Conservation (phyloP, 2,113 vertebrate genomes). For the Antennarius striatus region DNA sequence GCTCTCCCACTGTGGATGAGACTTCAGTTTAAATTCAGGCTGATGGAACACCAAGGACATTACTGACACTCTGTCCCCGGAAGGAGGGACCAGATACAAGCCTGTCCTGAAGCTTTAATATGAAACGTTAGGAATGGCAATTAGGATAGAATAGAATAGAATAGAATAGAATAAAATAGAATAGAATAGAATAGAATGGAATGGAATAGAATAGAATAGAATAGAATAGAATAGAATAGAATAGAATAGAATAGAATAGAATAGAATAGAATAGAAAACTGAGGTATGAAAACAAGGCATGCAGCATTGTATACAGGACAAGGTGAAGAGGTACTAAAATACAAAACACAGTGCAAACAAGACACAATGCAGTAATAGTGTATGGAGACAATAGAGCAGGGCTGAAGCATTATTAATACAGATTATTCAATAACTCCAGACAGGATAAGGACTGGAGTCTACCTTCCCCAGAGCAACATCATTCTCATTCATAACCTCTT, state of each 20-base stretch:
- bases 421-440: slow-evolving; percentile 57
- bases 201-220: no score
- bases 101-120: slow-evolving; percentile 63
- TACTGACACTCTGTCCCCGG: slow-evolving; percentile 54
- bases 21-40: slow-evolving; percentile 65
- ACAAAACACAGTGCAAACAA: no score
- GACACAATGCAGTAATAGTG: no score
- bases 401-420: slow-evolving; percentile 72
- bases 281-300: no score
- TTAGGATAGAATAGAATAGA: slow-evolving; percentile 27
- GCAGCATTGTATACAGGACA: no score
- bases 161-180: no score
- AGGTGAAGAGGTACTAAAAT: no score
- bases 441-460: slow-evolving; percentile 44
- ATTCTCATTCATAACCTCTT: slow-evolving; percentile 77
- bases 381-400: no score
- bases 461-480: slow-evolving; percentile 76
- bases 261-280: no score
- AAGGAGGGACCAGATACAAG: slow-evolving; percentile 37
- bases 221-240: no score
- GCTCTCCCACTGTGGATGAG: slow-evolving; percentile 6
- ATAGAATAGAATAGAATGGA: no score
- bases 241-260: no score
- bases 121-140: slow-evolving; percentile 70
- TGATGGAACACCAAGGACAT: slow-evolving; percentile 59